Conservation (phyloP, 2,888 invertebrate species). For the Archips crataeganus region DNA sequence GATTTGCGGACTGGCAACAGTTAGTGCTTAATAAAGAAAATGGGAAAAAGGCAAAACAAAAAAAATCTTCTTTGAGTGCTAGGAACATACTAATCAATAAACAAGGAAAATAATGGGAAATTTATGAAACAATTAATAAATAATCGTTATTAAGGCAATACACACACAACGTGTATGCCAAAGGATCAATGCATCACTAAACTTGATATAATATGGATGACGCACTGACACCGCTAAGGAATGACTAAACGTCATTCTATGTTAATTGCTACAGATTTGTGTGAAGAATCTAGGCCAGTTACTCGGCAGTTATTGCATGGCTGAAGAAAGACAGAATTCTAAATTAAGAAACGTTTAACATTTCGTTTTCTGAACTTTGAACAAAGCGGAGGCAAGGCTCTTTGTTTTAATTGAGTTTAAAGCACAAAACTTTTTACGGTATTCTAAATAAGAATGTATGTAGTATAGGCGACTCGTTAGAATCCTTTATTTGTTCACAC, state of each 20-base stretch:
- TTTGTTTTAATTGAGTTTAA: neutral
- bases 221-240: conserved; percentile 12
- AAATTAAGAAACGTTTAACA: conserved; percentile 7
- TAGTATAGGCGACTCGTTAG: conserved; percentile 8
- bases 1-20: too few relatives aligned
- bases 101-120: neutral
- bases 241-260: conserved; percentile 38
- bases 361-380: neutral
- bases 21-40: too few relatives aligned
- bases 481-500: conserved; percentile 26
- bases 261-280: conserved; percentile 40
- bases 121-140: neutral
- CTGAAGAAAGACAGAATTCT: conserved; percentile 7
- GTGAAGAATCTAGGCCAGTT: conserved; percentile 31
- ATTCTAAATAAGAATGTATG: conserved; percentile 23
- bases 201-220: conserved; percentile 23
- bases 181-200: conserved; percentile 22
- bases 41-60: neutral
- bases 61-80: neutral
- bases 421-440: conserved; percentile 4
- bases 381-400: neutral
- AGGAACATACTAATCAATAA: neutral
- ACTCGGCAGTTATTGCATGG: conserved; percentile 8
- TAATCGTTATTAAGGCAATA: conserved; percentile 11
- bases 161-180: conserved; percentile 13